Percentiles rank a stretch among this genome's conserved stretches.
These are phyloP conservation scores for Chrysotoxum bicinctum DNA, from an alignment of 2,888 invertebrate genomes.

Conservation along the genomic window DNA sequence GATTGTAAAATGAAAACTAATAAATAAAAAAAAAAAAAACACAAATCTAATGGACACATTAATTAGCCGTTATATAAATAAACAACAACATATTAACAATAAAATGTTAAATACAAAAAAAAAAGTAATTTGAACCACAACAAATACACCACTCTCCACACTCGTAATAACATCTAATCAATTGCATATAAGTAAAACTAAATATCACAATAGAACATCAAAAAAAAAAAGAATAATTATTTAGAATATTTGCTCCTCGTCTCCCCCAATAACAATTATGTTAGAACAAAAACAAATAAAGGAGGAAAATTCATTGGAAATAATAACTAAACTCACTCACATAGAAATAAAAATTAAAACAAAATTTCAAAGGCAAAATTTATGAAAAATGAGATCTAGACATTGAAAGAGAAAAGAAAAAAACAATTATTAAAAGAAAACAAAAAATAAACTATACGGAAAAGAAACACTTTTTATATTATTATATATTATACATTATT, in stretches of 20 bases:
- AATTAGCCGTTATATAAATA: constrained; percentile 23
- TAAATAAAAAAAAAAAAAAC: constrained; percentile 28
- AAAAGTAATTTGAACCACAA: constrained; percentile 29
- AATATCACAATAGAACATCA: constrained; percentile 39
- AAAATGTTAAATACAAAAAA: neutral
- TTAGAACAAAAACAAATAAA: neutral
- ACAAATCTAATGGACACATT: constrained; percentile 32
- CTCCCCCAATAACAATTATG: constrained; percentile 29
- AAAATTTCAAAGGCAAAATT: constrained; percentile 44
- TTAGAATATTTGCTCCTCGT: constrained; percentile 35
- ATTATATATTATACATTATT: constrained; percentile 71
- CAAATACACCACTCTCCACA: constrained; percentile 20
- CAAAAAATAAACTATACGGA: constrained; percentile 59
- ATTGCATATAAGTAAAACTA: constrained; percentile 35
- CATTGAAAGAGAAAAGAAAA: constrained; percentile 34
- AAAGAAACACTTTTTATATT: constrained; percentile 73
- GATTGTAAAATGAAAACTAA: constrained; percentile 39
- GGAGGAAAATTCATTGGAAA: constrained; percentile 22
- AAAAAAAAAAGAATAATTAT: constrained; percentile 39
- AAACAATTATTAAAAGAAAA: constrained; percentile 54
- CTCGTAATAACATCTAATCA: constrained; percentile 47
- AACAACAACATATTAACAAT: constrained; percentile 7
- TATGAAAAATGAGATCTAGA: constrained; percentile 21
- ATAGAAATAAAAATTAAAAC: constrained; percentile 32
- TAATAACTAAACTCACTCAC: constrained; percentile 8